These are phyloP conservation scores for Carcinoscorpius rotundicauda DNA, from an alignment of 1,140 invertebrate species.

Conservation along the genomic window DNA sequence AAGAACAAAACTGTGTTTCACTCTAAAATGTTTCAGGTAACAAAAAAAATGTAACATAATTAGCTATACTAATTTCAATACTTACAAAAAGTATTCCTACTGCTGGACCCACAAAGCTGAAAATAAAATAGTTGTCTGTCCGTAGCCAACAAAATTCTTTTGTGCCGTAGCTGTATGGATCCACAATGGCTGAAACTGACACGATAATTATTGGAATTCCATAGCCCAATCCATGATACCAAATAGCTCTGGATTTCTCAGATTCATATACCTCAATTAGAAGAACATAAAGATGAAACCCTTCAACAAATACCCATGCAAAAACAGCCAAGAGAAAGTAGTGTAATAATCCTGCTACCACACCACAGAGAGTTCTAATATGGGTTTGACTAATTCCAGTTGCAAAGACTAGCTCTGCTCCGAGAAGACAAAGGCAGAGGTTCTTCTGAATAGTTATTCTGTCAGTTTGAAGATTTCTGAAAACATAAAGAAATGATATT, in stretches of 20 bases:
- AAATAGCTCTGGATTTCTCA: constrained; percentile 40
- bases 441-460: constrained; percentile 34
- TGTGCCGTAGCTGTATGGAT: constrained; percentile 75
- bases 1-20: no score
- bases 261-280: constrained; percentile 88
- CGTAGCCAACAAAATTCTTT: constrained; percentile 74
- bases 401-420: constrained; percentile 85
- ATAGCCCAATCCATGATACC: constrained; percentile 75
- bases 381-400: constrained; percentile 80
- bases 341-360: constrained; percentile 81
- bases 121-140: constrained; percentile 75
- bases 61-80: neutral
- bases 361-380: constrained; percentile 68
- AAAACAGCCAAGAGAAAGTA: constrained; percentile 92
- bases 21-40: no score
- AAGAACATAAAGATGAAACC: constrained; percentile 90
- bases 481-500: constrained; percentile 26
- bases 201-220: constrained; percentile 62
- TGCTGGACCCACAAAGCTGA: constrained; percentile 86
- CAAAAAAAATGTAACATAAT: no score
- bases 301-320: constrained; percentile 66
- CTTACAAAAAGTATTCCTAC: constrained; percentile 37
- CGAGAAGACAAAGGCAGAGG: constrained; percentile 54
- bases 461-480: constrained; percentile 15
- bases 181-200: constrained; percentile 58